These are phyloP conservation scores for Propsilocerus akamusi DNA, from an alignment of 1,140 invertebrate species.

Conservation along the genomic window DNA sequence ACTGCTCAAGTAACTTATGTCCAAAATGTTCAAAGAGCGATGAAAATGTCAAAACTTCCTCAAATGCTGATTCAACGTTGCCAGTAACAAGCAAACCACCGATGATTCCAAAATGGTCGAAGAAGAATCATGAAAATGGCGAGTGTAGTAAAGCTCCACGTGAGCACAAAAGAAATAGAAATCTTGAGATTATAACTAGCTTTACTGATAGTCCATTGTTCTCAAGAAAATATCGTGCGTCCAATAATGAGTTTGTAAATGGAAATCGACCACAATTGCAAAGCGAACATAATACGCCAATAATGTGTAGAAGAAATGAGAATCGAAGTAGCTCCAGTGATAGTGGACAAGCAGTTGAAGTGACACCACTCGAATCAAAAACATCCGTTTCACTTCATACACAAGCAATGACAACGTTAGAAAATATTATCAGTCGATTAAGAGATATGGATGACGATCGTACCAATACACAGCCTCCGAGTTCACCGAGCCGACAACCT, in stretches of 20 bases:
- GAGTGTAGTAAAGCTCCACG: background rate
- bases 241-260: conserved; percentile 10
- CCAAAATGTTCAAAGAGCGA: too few relatives aligned
- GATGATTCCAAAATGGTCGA: conserved; percentile 17
- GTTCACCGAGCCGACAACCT: conserved; percentile 39
- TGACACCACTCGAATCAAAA: conserved; percentile 20
- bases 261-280: conserved; percentile 6
- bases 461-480: conserved; percentile 18
- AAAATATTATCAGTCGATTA: conserved; percentile 31
- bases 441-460: conserved; percentile 26
- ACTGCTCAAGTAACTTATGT: background rate
- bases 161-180: background rate
- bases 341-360: conserved; percentile 12
- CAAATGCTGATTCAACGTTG: too few relatives aligned
- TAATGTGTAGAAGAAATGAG: conserved; percentile 15
- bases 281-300: conserved; percentile 16
- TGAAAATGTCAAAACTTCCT: too few relatives aligned
- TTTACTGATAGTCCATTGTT: conserved; percentile 24
- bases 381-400: conserved; percentile 27
- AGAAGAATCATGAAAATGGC: background rate
- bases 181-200: conserved; percentile 21
- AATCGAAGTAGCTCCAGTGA: conserved; percentile 10
- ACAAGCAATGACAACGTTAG: conserved; percentile 31
- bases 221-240: conserved; percentile 23
- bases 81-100: conserved; percentile 16